Conservation (phyloP, 2,888 invertebrate species). For the Leptarthrus brevirostris region DNA sequence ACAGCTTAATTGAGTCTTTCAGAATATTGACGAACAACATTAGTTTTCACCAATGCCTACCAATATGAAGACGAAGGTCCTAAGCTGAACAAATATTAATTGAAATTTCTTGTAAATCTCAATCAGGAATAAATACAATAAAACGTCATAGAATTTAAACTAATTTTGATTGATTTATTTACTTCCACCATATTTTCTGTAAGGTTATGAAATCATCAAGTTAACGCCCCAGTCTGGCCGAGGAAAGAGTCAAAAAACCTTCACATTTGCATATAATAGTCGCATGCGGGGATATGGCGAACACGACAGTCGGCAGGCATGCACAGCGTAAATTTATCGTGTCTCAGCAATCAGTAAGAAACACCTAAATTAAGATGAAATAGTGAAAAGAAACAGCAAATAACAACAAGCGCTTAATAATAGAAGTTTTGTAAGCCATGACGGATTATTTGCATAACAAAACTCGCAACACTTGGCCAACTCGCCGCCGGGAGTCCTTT, state of each 20-base stretch:
- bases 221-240: neutral
- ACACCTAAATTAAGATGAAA: slow-evolving; percentile 46
- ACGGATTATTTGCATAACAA: slow-evolving; percentile 48
- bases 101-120: no score
- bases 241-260: neutral
- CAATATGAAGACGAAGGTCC: no score
- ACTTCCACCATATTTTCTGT: neutral
- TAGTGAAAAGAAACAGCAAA: slow-evolving; percentile 41
- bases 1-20: no score
- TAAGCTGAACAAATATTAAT: no score
- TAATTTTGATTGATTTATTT: no score
- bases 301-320: neutral
- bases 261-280: slow-evolving; percentile 32
- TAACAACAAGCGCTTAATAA: slow-evolving; percentile 47
- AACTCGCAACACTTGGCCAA: slow-evolving; percentile 43
- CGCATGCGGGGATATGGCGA: neutral
- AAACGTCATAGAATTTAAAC: no score
- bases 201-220: neutral
- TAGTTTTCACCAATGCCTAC: no score
- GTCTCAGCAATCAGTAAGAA: slow-evolving; percentile 35
- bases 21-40: no score
- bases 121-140: no score
- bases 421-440: slow-evolving; percentile 47
- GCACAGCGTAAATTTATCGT: slow-evolving; percentile 29
- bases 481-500: slow-evolving; percentile 43